Evolutionary conservation across 1,140 invertebrate genomes (phyloP).

Genomic region (Hesperophylax magnus): DNA sequence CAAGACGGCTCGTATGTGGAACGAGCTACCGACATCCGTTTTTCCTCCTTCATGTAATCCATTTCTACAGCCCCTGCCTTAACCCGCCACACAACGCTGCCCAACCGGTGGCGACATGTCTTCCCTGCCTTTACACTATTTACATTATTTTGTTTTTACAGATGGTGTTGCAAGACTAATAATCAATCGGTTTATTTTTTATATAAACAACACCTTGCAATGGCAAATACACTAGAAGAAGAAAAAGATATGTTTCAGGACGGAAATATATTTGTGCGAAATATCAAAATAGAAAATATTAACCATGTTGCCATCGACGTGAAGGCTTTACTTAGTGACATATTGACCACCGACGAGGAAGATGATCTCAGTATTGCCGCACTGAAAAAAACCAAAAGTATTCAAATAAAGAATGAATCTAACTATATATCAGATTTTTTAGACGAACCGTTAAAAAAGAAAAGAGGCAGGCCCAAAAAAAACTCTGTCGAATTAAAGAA

Average conservation of each 20-base stretch:
- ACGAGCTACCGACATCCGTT: too few species aligned
- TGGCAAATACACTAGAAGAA: too few species aligned
- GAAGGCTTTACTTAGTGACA: constrained; percentile 41
- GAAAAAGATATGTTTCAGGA: not conserved
- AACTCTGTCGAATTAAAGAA: constrained; percentile 1
- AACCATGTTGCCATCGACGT: constrained; percentile 32
- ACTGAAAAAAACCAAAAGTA: constrained; percentile 38
- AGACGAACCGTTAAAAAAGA: constrained; percentile 4
- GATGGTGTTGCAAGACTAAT: too few species aligned
- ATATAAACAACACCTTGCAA: too few species aligned
- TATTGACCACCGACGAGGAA: constrained; percentile 43
- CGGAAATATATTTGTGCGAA: constrained; percentile 60
- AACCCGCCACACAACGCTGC: too few species aligned
- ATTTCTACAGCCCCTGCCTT: too few species aligned
- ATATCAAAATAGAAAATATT: constrained; percentile 9
- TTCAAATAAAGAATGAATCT: constrained; percentile 24
- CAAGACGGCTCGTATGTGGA: too few species aligned
- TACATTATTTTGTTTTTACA: too few species aligned
- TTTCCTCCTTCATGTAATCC: too few species aligned
- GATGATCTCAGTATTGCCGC: constrained; percentile 44
- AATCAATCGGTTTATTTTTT: too few species aligned
- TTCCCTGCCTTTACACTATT: too few species aligned
- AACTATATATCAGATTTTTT: constrained; percentile 2
- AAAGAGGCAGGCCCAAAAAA: constrained; percentile 35
- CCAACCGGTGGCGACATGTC: too few species aligned